Evolutionary conservation across 2,113 vertebrate genomes (phyloP).

Genomic region (Tachysurus fulvidraco): DNA sequence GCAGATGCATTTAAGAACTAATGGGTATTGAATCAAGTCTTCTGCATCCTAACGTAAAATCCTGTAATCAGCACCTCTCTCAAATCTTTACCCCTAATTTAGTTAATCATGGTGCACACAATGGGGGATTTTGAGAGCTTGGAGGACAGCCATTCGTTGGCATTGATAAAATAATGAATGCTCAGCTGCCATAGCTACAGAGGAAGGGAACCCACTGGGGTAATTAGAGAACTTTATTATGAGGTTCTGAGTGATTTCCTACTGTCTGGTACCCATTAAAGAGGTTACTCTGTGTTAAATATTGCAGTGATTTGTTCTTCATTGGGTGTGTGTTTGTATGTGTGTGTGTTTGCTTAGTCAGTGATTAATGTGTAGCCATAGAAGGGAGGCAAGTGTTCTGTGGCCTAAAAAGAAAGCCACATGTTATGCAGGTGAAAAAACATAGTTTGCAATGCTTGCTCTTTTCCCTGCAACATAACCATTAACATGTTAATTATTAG

Average conservation of each 20-base stretch:
- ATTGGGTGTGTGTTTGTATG: slow-evolving; percentile 12
- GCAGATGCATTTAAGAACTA: slow-evolving; percentile 18
- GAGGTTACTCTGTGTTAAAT: slow-evolving; percentile 3
- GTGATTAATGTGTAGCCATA: background rate
- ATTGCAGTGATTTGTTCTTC: slow-evolving; percentile 4
- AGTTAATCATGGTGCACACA: slow-evolving; percentile 56
- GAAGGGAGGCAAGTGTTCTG: background rate
- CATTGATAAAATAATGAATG: slow-evolving; percentile 43
- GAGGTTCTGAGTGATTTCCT: slow-evolving; percentile 36
- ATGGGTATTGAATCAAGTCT: background rate
- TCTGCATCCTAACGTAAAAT: slow-evolving; percentile 25
- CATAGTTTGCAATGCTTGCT: background rate
- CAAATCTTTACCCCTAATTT: slow-evolving; percentile 35
- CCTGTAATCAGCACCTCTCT: slow-evolving; percentile 33
- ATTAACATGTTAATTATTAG: background rate
- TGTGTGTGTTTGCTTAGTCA: slow-evolving; percentile 15
- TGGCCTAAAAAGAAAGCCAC: background rate
- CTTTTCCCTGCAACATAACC: background rate
- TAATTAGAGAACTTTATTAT: slow-evolving; percentile 51
- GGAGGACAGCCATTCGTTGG: slow-evolving; percentile 21
- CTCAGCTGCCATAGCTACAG: slow-evolving; percentile 55
- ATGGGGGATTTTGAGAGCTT: slow-evolving; percentile 50
- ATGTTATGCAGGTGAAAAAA: background rate
- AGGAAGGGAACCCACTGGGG: slow-evolving; percentile 35
- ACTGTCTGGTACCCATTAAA: slow-evolving; percentile 1